Base-by-base conservation (phyloP, 2,113 vertebrate genomes). In the Pimephales promelas region DNA sequence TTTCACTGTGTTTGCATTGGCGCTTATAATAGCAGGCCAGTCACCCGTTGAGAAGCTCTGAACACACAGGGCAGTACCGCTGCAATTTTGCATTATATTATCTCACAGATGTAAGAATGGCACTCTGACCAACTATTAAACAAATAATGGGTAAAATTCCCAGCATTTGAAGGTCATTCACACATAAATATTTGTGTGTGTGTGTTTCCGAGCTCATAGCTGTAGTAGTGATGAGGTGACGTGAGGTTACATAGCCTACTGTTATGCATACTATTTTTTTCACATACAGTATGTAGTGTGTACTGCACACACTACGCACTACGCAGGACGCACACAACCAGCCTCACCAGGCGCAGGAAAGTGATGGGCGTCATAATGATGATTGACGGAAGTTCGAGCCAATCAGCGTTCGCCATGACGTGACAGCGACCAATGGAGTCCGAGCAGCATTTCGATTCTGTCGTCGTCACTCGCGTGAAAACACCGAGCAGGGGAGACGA, bases 391-490 rank as follows among this genome's bases (percentile, higher is more conserved):
- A 0, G 20, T 7, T 3, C 45, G 1, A 77, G 2, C 87, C 85
- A 84, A 86, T 86, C 75, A 83, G 3, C 57, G 59, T 3, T 49
- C 11, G 61, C 24, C 11, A 16, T 0, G n/a, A 16, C 56, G 1
- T 36, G 26, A 36, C 10, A 0, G 22, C 3, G 24, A 28, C 87
- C 87, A 88, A 88, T 88, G 4, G 24, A 18, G 10, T 61, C 24
- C 3, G 11, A 47, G 10, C 3, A 59, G 16, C 57, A 70, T 10
- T 61, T 52, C 26, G 3, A 56, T 36, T 70, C 31, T 16, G 40
- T 64, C 78, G 74, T 28, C 4, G 74, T 28, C 4, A 72, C 59
- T 62, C 24, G 22, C 70, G 10, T 72, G 40, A 79, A 49, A 7
- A 22, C 59, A 52, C 43, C 40, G 26, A 80, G 26, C 28, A 13